These are phyloP conservation scores for Frieseomelitta varia DNA, from an alignment of 1,140 invertebrate species.

Conservation along the genomic window DNA sequence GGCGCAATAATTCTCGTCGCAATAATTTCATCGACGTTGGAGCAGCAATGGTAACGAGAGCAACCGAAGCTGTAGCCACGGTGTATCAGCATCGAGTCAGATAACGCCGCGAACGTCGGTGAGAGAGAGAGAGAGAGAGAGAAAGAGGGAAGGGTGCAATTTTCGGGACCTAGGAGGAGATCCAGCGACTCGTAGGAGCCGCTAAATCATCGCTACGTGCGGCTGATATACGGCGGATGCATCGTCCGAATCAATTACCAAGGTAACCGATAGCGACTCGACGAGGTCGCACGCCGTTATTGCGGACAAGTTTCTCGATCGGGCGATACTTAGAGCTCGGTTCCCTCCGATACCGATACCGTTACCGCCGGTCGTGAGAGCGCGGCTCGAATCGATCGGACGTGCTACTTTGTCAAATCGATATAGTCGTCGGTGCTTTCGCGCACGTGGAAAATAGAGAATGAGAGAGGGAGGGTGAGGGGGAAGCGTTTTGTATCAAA, in stretches of 20 bases:
- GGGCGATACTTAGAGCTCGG: background rate
- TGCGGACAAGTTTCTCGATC: background rate
- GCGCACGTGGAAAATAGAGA: too few relatives aligned
- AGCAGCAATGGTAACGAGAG: background rate
- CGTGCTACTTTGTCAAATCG: constrained; percentile 1
- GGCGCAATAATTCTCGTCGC: background rate
- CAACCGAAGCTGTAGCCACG: too few relatives aligned
- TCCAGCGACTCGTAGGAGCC: constrained; percentile 13
- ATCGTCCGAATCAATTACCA: constrained; percentile 21
- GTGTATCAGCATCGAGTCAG: background rate
- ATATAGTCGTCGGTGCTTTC: background rate
- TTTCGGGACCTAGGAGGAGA: constrained; percentile 5
- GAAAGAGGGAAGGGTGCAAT: background rate
- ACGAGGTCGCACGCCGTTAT: background rate
- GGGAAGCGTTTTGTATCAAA: too few relatives aligned
- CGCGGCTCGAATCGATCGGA: background rate
- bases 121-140: too few relatives aligned
- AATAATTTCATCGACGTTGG: background rate
- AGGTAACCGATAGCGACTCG: constrained; percentile 1
- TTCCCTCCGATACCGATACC: background rate
- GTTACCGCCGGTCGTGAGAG: too few relatives aligned
- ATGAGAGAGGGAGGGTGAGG: too few relatives aligned
- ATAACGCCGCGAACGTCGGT: background rate
- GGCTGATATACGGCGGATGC: background rate
- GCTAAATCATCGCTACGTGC: constrained; percentile 32